Evolutionary conservation across 2,113 vertebrate genomes (phyloP), one percentile per base, ranked within the genome.

Genomic region (Anoplopoma fimbria): DNA sequence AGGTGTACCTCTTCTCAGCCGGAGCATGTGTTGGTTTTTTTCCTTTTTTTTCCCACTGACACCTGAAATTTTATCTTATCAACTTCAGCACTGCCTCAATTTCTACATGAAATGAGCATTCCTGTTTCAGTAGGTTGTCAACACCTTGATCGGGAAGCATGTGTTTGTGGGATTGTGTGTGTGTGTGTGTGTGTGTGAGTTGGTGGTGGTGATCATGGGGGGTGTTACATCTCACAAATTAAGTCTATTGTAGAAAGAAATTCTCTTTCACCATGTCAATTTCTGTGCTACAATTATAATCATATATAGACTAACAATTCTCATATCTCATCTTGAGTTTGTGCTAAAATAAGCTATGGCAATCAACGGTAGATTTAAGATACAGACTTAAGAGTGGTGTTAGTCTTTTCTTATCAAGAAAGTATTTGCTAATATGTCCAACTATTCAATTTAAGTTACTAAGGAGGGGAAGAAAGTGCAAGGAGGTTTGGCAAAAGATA

Each of bases 1-100:
- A 95, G 92, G 92, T 94, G 92, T 81, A 79, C 78, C 83, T 93
- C 81, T 90, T 93, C 92, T 77, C 89, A 83, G 79, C 36, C 78
- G 62, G 77, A 83, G 74, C 69, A 83, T 83, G 83, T 83, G 84
- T 81, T 65, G 23, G 36, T n/a, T 29, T 69, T 60, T 25, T 0
- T 4, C 49, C 72, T 23, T 49, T 60, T 63, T 57, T 47, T 69
- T 81, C 47, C 47, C 58, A 75, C 81, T 87, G 84, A 90, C 90
- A 91, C 87, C 88, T 92, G 79, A 86, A 60, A 82, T 91, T 90
- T 89, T 90, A 80, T 91, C 87, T 81, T 82, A 87, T 88, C 84
- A 88, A 88, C 89, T 89, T 87, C 82, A 84, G 81, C 77, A 62
- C 73, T 64, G 53, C 65, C 79, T 75, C 70, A 53, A 77, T 58